Base-by-base conservation (phyloP, 2,888 invertebrate genomes). In the Phengaris arion region DNA sequence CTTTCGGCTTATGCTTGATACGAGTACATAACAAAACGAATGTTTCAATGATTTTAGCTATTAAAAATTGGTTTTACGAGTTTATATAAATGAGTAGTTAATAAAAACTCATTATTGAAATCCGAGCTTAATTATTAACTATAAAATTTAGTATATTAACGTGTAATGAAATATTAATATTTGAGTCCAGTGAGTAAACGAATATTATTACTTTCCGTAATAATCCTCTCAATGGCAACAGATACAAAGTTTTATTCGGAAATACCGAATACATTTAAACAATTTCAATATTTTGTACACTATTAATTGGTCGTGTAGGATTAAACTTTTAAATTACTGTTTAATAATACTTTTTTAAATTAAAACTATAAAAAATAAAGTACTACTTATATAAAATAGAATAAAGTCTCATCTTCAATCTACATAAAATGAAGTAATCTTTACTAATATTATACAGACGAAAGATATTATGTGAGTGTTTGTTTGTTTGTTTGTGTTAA, bases 261-360 rank as follows among this genome's bases (percentile, higher is more conserved):
- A 64, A 64, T 45, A 45, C 35, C 64, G 64, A 64, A 35, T 45
- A 45, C 64, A 64, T 64, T 64, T 64, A 64, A 64, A 64, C 35
- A 35, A 10, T 64, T 64, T 64, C 35, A 64, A 64, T 64, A 64
- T 64, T 64, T 64, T 64, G 64, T 64, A 64, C 64, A 64, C 35
- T 64, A 64, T 64, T 64, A 45, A 64, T 45, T 64, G 35, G 45
- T 64, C 64, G 35, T 64, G 35, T 64, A 64, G 64, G 35, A 45
- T 64, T 45, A 64, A 64, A 64, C 64, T 64, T 64, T 13, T 45
- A 64, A 64, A 64, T 64, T 35, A 45, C 35, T 64, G 64, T 64
- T 64, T 12, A 64, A 13, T 45, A 35, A 55, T 64, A 35, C 35
- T 64, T 35, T 64, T 64, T 64, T 64, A 64, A 64, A 64, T 64